A percentile compares a stretch with the other conserved stretches of the same genome.
These are phyloP conservation scores for Spodoptera frugiperda DNA, from an alignment of 1,140 invertebrate species.

Conservation along the genomic window DNA sequence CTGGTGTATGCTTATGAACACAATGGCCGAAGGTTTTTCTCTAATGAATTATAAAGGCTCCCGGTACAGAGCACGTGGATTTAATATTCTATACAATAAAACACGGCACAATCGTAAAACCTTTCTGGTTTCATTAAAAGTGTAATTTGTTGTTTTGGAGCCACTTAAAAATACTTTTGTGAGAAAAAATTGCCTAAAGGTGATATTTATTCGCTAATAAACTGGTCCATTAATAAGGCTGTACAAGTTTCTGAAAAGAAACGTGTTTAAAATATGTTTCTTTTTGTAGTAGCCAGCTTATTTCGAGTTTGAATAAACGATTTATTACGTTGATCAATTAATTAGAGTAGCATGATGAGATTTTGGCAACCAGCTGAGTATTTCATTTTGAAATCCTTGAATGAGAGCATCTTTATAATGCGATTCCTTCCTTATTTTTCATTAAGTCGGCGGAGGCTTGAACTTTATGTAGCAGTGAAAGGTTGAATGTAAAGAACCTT, in stretches of 20 bases:
- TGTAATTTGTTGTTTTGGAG: constrained; percentile 30
- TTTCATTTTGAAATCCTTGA: constrained; percentile 3
- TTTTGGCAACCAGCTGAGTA: neutral
- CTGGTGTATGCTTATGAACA: constrained; percentile 30
- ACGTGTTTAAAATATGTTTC: neutral
- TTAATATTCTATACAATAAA: constrained; percentile 45
- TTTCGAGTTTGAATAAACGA: neutral
- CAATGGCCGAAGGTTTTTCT: constrained; percentile 40
- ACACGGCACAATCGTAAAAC: constrained; percentile 44
- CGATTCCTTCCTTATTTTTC: constrained; percentile 15
- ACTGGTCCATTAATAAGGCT: constrained; percentile 4
- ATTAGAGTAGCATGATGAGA: neutral
- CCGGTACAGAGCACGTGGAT: constrained; percentile 35
- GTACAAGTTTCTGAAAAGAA: neutral
- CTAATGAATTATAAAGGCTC: constrained; percentile 41
- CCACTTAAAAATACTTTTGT: constrained; percentile 27
- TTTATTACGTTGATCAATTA: constrained; percentile 11
- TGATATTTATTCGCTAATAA: constrained; percentile 19
- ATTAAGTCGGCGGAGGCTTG: neutral
- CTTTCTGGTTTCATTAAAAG: constrained; percentile 41
- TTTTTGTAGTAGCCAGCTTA: neutral
- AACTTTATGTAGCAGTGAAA: constrained; percentile 1
- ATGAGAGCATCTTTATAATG: too few relatives aligned
- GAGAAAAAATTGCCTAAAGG: constrained; percentile 7
- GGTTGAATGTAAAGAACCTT: constrained; percentile 28